These are phyloP conservation scores for Gallinago stenura DNA, from an alignment of 2,797 vertebrate species.

Conservation along the genomic window DNA sequence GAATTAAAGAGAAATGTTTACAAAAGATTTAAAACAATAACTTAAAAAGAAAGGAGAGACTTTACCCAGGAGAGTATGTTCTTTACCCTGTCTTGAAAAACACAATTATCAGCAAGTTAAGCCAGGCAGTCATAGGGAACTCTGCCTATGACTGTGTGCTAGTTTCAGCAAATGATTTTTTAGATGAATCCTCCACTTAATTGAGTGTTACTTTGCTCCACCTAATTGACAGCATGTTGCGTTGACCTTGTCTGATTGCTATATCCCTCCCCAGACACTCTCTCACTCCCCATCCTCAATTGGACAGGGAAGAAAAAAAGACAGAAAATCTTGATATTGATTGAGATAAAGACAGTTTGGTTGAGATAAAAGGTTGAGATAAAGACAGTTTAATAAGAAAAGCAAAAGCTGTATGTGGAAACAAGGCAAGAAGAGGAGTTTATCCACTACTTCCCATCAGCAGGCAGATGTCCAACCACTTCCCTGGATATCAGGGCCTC, in stretches of 20 bases:
- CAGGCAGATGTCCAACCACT: background rate
- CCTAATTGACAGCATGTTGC: background rate
- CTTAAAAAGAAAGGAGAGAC: background rate
- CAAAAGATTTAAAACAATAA: background rate
- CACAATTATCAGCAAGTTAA: background rate
- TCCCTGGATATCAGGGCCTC: background rate
- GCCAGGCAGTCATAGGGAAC: background rate
- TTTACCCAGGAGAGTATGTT: background rate
- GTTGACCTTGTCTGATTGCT: background rate
- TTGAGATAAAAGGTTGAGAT: background rate
- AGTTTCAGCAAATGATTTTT: background rate
- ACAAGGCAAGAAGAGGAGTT: background rate
- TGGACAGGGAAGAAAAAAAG: background rate
- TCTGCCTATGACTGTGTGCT: background rate
- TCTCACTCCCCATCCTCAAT: background rate
- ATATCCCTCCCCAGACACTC: background rate
- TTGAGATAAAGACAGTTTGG: background rate
- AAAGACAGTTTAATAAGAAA: background rate
- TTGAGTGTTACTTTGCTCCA: background rate
- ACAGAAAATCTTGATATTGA: background rate
- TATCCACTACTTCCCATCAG: background rate
- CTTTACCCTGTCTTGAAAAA: background rate
- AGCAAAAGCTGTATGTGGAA: background rate
- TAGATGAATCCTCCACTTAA: background rate
- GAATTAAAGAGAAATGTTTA: constrained; percentile 4